Base-by-base conservation (phyloP, 2,113 vertebrate genomes). In the Camelus bactrianus region DNA sequence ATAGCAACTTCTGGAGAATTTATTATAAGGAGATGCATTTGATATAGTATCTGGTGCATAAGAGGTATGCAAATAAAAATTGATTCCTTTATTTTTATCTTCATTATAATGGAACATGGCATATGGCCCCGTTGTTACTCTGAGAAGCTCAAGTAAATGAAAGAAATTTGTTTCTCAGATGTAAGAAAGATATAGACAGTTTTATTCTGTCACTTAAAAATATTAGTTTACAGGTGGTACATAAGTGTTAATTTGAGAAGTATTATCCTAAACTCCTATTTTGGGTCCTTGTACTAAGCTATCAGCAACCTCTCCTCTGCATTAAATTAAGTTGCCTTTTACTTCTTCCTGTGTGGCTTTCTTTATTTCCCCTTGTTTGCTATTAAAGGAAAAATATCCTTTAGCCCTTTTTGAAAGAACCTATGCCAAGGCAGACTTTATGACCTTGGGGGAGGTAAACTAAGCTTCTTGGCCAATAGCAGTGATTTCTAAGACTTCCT, bases 401-500 rank as follows among this genome's bases (percentile, higher is more conserved):
- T 93, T 77, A 92, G 28, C 75, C 22, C 70, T 70, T 70, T 83
- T 67, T 67, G 75, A 62, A 95, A 91, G 64, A 92, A 67, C 10
- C 13, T 48, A 17, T 84, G n/a, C 20, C 79, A 77, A n/a, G 69
- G 52, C 30, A 72, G 72, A 87, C 72, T 48, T 80, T 92, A 8
- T 58, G 95, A 32, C 83, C 42, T 15, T 42, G 26, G 35, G 35
- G 26, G 65, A 56, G 62, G 11, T 89, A 67, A 83, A 60, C 91
- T 80, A 93, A 11, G 15, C 48, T 65, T 96, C 80, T 93, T 96
- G 92, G 77, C 85, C 65, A 95, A 64, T 62, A 50, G 70, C 88
- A 84, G 13, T 50, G 42, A 30, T 96, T 92, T 62, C 76, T 38
- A 67, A 77, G 92, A 93, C 82, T 91, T 91, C 87, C 86, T n/a